Base-by-base conservation (phyloP, 2,888 invertebrate species). In the Epinotia demarniana region DNA sequence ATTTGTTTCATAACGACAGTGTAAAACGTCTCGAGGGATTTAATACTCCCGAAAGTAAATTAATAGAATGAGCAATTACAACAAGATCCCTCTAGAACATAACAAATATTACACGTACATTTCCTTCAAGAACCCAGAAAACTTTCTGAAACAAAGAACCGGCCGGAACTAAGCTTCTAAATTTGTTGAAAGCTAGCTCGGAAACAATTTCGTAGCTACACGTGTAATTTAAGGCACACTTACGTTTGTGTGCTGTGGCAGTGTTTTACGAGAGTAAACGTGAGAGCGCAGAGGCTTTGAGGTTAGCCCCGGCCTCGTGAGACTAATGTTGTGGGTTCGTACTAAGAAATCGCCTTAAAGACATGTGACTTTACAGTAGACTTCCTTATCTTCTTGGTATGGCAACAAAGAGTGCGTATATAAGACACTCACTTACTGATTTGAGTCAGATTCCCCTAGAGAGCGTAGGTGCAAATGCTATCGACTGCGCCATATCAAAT, bases 131-230 rank as follows among this genome's bases (percentile, higher is more conserved):
- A n/a, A 39, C 33, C 39, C 18, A 4, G 39, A 61, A 61, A 61
- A n/a, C 33, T 1, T 33, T 3, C 13, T 62, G 43, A 8, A 19
- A 13, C 3, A 55, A 43, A 58, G 19, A 39, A 43, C n/a, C n/a
- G 3, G 68, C 23, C 19, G 19, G 57, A 68, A 58, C 23, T 33
- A 33, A 66, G 66, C 53, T 68, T 19, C 57, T 43, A 39, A 57
- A 43, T 43, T 43, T 55, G 27, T 60, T 62, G 62, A 58, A 60
- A 33, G 43, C 33, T 53, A 63, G 23, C 33, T 62, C 67, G 61
- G 55, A 68, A 73, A 68, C 61, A 61, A 43, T 73, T 73, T 62
- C 55, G 53, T 19, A 43, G 61, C 61, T 55, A 73, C 71, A 39
- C 49, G 46, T 60, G 61, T 53, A 53, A 73, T 73, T 73, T 68